Evolutionary conservation across 2,797 vertebrate species (phyloP).

Genomic region (Loriculus beryllinus): DNA sequence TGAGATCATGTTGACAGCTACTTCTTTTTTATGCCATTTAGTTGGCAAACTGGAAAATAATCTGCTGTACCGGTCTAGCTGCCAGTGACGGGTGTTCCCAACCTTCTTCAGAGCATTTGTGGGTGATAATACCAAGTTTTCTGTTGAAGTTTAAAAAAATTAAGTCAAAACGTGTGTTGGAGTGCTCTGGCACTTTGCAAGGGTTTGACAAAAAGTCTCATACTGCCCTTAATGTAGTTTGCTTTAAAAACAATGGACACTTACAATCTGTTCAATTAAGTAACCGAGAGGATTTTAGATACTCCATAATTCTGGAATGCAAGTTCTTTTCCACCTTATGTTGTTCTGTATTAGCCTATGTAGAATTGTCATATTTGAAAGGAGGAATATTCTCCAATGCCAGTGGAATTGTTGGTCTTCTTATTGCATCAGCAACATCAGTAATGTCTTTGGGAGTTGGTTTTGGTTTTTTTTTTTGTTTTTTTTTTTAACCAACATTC

Average conservation of each 20-base stretch:
- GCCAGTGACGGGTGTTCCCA: not conserved
- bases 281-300: not conserved
- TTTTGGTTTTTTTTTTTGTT: too few species aligned
- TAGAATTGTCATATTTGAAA: not conserved
- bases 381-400: not conserved
- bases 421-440: not conserved
- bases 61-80: not conserved
- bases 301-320: not conserved
- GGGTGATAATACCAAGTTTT: not conserved
- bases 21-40: not conserved
- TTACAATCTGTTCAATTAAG: not conserved
- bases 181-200: not conserved
- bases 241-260: not conserved
- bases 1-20: not conserved
- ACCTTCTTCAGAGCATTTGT: not conserved
- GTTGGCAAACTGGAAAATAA: not conserved
- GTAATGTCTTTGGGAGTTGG: not conserved
- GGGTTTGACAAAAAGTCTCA: not conserved
- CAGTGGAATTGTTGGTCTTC: not conserved
- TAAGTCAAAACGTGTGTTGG: not conserved
- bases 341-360: not conserved
- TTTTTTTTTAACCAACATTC: not conserved
- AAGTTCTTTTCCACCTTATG: not conserved
- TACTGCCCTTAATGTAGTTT: not conserved
- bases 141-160: not conserved